Conservation (phyloP, 2,797 vertebrate genomes). For the Semaprochilodus insignis region DNA sequence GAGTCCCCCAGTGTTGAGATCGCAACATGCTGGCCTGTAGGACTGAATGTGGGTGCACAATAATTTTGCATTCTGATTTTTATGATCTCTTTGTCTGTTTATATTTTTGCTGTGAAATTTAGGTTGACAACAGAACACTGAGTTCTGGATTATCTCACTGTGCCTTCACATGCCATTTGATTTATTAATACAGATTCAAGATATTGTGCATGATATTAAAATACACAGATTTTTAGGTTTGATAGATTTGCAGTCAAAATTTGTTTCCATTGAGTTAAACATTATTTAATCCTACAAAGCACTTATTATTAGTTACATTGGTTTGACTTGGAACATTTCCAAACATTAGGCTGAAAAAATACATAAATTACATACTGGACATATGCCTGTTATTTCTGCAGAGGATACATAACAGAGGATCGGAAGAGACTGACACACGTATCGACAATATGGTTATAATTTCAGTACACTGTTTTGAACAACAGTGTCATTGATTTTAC, state of each 20-base stretch:
- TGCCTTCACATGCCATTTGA: neutral
- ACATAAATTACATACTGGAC: neutral
- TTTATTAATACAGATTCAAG: neutral
- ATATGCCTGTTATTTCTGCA: neutral
- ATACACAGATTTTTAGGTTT: neutral
- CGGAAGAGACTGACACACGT: neutral
- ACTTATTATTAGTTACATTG: neutral
- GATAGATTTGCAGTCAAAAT: neutral
- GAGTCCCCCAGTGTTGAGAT: conserved; percentile 36
- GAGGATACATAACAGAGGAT: no score
- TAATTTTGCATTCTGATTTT: conserved; percentile 8
- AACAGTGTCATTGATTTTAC: neutral
- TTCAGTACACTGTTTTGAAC: neutral
- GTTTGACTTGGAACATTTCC: neutral
- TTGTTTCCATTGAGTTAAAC: neutral
- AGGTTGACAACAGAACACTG: neutral
- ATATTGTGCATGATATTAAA: neutral
- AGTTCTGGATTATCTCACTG: neutral
- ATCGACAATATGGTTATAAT: neutral
- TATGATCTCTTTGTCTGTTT: neutral
- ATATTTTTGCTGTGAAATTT: neutral
- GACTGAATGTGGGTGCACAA: conserved; percentile 8
- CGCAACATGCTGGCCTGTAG: conserved; percentile 19
- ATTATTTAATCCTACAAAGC: neutral
- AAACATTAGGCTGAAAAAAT: neutral